These are phyloP conservation scores for Lithodes maja DNA, from an alignment of 2,888 invertebrate species.

Conservation along the genomic window DNA sequence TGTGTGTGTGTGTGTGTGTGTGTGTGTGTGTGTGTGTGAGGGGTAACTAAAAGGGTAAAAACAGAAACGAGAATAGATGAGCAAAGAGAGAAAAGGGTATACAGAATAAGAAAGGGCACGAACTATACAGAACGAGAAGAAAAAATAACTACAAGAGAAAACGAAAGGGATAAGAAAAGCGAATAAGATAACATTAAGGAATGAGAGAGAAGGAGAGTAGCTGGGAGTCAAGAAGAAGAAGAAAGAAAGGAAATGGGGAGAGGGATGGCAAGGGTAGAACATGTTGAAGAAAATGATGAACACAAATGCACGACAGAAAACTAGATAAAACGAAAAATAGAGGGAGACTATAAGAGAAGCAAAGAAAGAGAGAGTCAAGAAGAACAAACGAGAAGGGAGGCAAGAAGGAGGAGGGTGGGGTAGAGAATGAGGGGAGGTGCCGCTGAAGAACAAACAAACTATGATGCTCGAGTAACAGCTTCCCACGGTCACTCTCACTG, in stretches of 20 bases:
- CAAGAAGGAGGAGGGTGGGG: neutral
- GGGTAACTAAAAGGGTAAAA: no score
- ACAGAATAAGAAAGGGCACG: no score
- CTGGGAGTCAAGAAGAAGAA: neutral
- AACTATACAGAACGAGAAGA: no score
- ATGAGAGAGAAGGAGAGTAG: neutral
- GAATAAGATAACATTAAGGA: neutral
- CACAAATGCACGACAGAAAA: neutral
- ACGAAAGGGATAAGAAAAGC: neutral
- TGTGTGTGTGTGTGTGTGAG: no score
- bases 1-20: no score
- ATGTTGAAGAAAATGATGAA: neutral
- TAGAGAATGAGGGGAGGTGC: neutral
- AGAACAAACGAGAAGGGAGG: neutral
- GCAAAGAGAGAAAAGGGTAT: no score
- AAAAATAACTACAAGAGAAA: neutral
- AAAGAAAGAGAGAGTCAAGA: neutral
- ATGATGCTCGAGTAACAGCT: slow-evolving; percentile 58
- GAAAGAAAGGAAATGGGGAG: neutral
- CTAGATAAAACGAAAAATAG: neutral
- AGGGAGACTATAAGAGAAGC: neutral
- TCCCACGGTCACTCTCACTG: slow-evolving; percentile 52
- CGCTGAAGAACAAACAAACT: slow-evolving; percentile 51
- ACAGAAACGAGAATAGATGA: no score
- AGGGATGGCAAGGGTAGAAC: neutral